phyloP scores from a whole-genome alignment of 2,113 vertebrate species.

The Electrona antarctica region DNA sequence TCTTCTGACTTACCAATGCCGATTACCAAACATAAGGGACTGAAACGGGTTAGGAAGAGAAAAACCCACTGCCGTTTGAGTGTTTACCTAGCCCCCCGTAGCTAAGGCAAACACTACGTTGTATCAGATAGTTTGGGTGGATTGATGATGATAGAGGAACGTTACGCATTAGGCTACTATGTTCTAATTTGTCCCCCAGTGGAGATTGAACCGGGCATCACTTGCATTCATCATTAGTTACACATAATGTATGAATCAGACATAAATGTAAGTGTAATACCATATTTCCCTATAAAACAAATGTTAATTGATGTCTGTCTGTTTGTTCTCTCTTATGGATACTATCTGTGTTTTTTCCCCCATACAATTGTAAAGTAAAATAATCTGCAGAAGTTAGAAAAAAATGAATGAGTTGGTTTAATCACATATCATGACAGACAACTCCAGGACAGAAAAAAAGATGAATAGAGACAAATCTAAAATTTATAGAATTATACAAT shows the following conservation, averaged over 20 bases:
- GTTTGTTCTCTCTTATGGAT: conserved; percentile 28
- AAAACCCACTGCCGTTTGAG: conserved; percentile 68
- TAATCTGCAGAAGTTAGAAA: conserved; percentile 22
- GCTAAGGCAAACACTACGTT: conserved; percentile 73
- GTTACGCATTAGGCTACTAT: conserved; percentile 48
- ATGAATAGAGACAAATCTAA: conserved; percentile 95
- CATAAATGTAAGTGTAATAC: conserved; percentile 44
- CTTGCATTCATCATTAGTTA: conserved; percentile 58
- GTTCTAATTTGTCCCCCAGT: conserved; percentile 48
- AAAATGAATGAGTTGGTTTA: conserved; percentile 84
- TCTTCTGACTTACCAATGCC: conserved; percentile 87
- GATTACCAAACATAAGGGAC: conserved; percentile 80
- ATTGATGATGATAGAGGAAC: conserved; percentile 54
- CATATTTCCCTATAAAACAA: conserved; percentile 34
- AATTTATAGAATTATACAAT: conserved; percentile 95
- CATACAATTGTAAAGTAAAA: background rate
- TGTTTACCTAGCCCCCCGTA: conserved; percentile 79
- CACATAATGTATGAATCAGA: conserved; percentile 2
- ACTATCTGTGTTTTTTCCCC: background rate
- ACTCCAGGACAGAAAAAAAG: conserved; percentile 77
- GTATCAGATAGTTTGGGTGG: conserved; percentile 55
- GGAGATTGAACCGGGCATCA: conserved; percentile 46
- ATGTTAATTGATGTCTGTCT: conserved; percentile 38
- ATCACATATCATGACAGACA: conserved; percentile 81
- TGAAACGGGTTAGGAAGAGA: conserved; percentile 60